Percentiles rank a stretch among this genome's conserved stretches.
Evolutionary conservation across 2,113 vertebrate species (phyloP).

Genomic region (Rattus rattus): DNA sequence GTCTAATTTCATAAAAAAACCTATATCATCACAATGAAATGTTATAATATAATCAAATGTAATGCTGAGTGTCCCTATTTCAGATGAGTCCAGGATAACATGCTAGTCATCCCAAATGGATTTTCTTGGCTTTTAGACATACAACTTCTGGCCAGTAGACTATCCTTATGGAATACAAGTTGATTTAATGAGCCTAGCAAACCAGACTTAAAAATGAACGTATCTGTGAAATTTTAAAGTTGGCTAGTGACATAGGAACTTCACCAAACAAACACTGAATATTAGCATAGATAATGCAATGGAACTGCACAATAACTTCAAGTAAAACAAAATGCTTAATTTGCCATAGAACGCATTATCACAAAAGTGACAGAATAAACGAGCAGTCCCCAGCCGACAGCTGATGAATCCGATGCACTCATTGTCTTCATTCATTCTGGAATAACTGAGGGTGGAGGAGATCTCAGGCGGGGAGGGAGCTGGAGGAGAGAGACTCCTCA

Average conservation of each 20-base stretch:
- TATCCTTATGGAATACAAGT: neutral
- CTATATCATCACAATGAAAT: neutral
- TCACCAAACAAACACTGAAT: neutral
- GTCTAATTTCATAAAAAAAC: constrained; percentile 22
- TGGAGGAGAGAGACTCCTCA: no score
- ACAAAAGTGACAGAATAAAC: constrained; percentile 8
- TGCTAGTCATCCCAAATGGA: neutral
- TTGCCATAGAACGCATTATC: neutral
- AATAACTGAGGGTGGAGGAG: no score
- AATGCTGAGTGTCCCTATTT: neutral
- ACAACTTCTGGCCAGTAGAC: neutral
- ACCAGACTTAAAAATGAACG: neutral
- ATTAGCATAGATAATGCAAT: neutral
- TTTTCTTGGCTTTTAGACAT: constrained; percentile 6
- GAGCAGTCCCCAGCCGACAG: neutral
- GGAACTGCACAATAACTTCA: neutral
- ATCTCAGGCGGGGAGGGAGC: no score
- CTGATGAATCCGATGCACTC: neutral
- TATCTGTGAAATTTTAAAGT: constrained; percentile 30
- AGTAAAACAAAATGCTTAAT: constrained; percentile 3
- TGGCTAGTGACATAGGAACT: neutral
- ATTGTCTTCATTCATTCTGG: neutral
- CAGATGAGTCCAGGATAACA: neutral
- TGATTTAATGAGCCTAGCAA: constrained; percentile 12
- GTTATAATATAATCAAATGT: neutral